Base-by-base conservation (phyloP, 2,797 vertebrate genomes). In the Muraenolepis orangiensis region DNA sequence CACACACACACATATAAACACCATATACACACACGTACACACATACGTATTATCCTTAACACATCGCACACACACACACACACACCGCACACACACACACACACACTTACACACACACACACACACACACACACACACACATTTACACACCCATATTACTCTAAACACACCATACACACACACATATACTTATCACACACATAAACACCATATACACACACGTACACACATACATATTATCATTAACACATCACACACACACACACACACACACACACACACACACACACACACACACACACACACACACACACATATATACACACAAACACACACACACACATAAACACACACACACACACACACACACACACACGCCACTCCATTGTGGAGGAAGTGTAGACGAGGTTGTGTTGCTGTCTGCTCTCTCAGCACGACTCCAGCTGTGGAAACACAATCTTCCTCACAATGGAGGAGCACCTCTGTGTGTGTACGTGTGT, bases 181-280 rank as follows among this genome's bases (percentile, higher is more conserved):
- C 28, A 30, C 66, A 66, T n/a, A n/a, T n/a, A n/a, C n/a, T n/a
- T n/a, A n/a, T n/a, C n/a, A n/a, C n/a, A n/a, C n/a, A n/a, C n/a
- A n/a, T n/a, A n/a, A n/a, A n/a, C n/a, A n/a, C n/a, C n/a, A n/a
- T n/a, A n/a, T n/a, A n/a, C 13, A 66, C 66, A 61, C 20, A 51
- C 42, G 13, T 10, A 61, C 7, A 57, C 66, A 66, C 64, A 66
- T 26, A 66, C 64, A n/a, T n/a, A n/a, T n/a, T n/a, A n/a, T n/a
- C n/a, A n/a, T n/a, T 29, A 11, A 66, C 64, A 66, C 64, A 66
- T 12, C 64, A 66, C 64, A 66, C 64, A 66, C 64, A 66, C 64
- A 66, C 29, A 66, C 29, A 28, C 28, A 66, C 29, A 66, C 26
- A 30, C 29, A 30, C 29, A 66, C 26, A 30, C 64, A 66, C 64